These are phyloP conservation scores for Poecile atricapillus DNA, from an alignment of 2,113 vertebrate genomes.

Conservation along the genomic window DNA sequence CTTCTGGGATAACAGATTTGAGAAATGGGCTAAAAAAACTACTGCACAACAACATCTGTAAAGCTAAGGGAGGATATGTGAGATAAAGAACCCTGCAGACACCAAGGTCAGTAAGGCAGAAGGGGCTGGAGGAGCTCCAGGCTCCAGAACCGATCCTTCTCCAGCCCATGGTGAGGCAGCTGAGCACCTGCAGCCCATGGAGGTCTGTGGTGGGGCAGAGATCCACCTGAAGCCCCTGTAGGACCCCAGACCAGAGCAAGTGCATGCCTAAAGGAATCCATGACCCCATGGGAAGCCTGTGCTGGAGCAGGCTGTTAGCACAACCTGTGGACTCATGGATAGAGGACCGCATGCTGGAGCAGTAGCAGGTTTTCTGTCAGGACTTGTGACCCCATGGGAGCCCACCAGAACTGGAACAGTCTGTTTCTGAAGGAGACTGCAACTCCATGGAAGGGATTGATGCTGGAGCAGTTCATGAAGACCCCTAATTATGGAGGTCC, in stretches of 20 bases:
- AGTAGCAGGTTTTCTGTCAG: not conserved
- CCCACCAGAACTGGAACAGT: accelerated
- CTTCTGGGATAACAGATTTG: not conserved
- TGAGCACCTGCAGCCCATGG: not conserved
- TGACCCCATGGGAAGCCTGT: not conserved
- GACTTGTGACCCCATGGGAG: accelerated
- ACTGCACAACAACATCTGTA: not conserved
- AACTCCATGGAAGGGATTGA: accelerated
- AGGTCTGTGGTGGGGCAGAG: not conserved
- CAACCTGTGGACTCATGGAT: accelerated
- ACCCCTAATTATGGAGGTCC: accelerated
- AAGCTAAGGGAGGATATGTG: not conserved
- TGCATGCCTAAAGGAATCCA: not conserved
- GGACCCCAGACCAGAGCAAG: accelerated
- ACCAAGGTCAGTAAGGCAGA: not conserved
- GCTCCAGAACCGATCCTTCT: accelerated
- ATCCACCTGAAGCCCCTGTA: not conserved
- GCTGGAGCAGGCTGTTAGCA: not conserved
- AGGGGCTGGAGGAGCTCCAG: not conserved
- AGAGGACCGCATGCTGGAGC: not conserved
- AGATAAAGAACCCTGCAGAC: not conserved
- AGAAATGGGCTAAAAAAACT: accelerated
- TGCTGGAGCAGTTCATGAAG: not conserved
- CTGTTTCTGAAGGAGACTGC: not conserved
- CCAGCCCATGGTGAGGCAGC: too few species aligned